phyloP scores from a whole-genome alignment of 2,113 vertebrate genomes.

The Limanda limanda region DNA sequence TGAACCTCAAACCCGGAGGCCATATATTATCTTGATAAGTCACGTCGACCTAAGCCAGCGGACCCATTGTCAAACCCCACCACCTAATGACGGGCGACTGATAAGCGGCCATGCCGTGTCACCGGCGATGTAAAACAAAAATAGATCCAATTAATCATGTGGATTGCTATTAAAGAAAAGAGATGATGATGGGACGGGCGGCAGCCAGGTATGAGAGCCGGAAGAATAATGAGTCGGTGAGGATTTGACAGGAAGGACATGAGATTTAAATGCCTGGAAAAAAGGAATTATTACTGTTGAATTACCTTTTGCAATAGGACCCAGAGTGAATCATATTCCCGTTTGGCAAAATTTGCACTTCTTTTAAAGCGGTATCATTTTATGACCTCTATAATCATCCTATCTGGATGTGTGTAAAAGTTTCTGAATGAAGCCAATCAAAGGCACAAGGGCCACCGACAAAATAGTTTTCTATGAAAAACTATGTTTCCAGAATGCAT shows the following conservation, averaged over 20 bases:
- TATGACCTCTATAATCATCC: too few relatives aligned
- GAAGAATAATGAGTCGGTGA: conserved; percentile 73
- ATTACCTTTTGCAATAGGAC: not conserved
- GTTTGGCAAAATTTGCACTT: not conserved
- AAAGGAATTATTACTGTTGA: conserved; percentile 34
- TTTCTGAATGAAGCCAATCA: too few relatives aligned
- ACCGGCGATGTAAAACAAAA: conserved; percentile 78
- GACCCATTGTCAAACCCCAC: conserved; percentile 65
- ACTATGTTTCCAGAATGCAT: not conserved
- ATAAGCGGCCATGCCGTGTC: conserved; percentile 77
- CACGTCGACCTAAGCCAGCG: conserved; percentile 60
- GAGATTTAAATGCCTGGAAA: conserved; percentile 41
- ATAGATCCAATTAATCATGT: conserved; percentile 80
- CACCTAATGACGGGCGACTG: conserved; percentile 80
- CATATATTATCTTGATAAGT: conserved; percentile 79
- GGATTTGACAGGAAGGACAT: conserved; percentile 55
- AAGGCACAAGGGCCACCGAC: not conserved
- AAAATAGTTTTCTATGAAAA: not conserved
- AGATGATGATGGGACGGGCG: conserved; percentile 58
- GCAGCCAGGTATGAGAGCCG: conserved; percentile 49
- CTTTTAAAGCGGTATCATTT: not conserved
- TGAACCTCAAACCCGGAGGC: conserved; percentile 53
- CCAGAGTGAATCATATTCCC: conserved; percentile 11
- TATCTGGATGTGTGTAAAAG: too few relatives aligned
- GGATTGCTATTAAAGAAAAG: conserved; percentile 71